These are phyloP conservation scores for Scleropages formosus DNA, from an alignment of 2,797 vertebrate genomes.

Conservation along the genomic window DNA sequence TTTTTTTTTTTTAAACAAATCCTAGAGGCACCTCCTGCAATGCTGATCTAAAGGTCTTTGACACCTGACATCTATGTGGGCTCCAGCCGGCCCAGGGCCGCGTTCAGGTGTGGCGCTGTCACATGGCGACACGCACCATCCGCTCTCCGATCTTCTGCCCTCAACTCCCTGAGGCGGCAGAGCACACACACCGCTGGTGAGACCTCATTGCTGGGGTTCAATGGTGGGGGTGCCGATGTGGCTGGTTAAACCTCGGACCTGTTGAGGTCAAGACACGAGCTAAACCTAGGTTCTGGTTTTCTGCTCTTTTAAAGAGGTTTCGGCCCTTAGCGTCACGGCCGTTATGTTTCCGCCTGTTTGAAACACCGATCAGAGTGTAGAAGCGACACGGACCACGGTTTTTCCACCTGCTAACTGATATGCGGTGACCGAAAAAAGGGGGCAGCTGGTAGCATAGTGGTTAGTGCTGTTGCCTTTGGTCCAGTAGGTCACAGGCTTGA, in stretches of 20 bases:
- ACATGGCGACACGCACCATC: conserved; percentile 12
- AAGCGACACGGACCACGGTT: no score
- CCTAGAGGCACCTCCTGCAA: neutral
- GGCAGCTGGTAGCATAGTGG: no score
- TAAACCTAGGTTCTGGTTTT: no score
- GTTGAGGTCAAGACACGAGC: no score
- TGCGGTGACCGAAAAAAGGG: no score
- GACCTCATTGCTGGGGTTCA: neutral
- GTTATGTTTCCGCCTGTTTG: no score
- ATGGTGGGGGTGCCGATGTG: neutral
- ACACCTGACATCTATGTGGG: neutral
- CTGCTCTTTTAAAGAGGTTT: neutral
- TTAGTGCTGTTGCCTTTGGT: no score
- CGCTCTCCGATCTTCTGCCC: conserved; percentile 23
- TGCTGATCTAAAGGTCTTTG: neutral
- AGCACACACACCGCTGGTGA: neutral
- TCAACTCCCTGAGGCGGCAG: neutral
- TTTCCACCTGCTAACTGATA: no score
- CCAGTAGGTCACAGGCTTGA: no score
- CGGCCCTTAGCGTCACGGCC: no score
- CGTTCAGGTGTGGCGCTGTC: conserved; percentile 12
- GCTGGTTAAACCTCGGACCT: neutral
- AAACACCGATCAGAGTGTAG: no score
- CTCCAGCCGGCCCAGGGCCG: neutral
- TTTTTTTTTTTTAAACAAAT: no score